Evolutionary conservation across 35 echinoderm and acorn worm species (phyloP).

Genomic region (Patiria miniata): DNA sequence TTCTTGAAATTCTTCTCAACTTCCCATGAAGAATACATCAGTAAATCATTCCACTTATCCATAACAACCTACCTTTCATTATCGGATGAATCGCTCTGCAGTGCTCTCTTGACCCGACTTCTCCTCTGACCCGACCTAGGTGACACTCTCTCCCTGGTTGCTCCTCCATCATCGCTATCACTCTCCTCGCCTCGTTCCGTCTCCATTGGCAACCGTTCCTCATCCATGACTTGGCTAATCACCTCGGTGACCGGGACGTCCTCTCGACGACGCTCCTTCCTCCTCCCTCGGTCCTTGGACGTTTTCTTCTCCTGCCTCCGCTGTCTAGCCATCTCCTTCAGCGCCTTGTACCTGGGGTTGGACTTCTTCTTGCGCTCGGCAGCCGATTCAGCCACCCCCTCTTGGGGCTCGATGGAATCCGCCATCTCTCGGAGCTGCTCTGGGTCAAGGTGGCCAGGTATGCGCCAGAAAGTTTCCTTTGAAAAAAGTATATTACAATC

Average conservation of each 20-base stretch:
- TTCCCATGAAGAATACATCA: no score
- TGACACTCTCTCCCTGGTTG: background rate
- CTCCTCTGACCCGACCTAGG: background rate
- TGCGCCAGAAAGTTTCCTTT: constrained; percentile 94
- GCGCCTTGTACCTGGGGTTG: constrained; percentile 58
- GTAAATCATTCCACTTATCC: no score
- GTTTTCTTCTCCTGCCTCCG: constrained; percentile 54
- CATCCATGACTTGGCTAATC: background rate
- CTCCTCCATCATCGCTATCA: constrained; percentile 29
- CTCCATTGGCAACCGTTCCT: constrained; percentile 8
- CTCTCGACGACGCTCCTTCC: constrained; percentile 15
- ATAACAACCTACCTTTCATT: constrained; percentile 75
- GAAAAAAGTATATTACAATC: background rate
- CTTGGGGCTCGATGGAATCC: constrained; percentile 77
- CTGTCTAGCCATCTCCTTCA: constrained; percentile 77
- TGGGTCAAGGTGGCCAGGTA: constrained; percentile 63
- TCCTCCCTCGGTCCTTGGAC: constrained; percentile 33
- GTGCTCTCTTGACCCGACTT: constrained; percentile 69
- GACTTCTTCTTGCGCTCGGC: constrained; percentile 61
- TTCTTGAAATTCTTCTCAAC: no score
- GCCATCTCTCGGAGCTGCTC: constrained; percentile 63
- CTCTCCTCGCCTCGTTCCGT: constrained; percentile 9
- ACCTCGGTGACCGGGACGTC: constrained; percentile 6
- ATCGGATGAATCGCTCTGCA: constrained; percentile 63
- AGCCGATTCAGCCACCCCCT: background rate